phyloP scores from a whole-genome alignment of 2,113 vertebrate species.

The Notiomystis cincta region DNA sequence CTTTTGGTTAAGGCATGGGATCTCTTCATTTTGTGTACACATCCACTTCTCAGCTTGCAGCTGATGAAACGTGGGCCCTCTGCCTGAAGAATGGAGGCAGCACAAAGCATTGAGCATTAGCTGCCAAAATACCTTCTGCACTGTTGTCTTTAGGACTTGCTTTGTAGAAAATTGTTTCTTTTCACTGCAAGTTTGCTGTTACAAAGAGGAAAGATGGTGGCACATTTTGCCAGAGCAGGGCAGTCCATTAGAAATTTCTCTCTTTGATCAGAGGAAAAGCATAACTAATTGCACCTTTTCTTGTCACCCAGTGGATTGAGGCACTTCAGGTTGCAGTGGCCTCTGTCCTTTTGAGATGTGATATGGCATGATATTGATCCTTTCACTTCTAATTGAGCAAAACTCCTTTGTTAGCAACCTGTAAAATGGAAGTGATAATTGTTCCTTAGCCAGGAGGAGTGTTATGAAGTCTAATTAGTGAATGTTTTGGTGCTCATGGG shows the following conservation, averaged over 20 bases:
- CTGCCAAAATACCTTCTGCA: not conserved
- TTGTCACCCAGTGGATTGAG: not conserved
- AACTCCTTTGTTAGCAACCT: not conserved
- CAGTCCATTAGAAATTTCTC: not conserved
- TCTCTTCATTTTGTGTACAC: not conserved
- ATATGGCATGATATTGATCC: not conserved
- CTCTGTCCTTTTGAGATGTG: not conserved
- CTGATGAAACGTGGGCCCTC: not conserved
- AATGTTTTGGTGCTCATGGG: not conserved
- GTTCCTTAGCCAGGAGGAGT: not conserved
- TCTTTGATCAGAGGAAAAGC: slow-evolving; percentile 13
- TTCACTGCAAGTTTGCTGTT: not conserved
- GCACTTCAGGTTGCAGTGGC: not conserved
- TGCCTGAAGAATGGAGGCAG: not conserved
- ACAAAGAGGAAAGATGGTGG: not conserved
- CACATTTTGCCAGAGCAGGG: not conserved
- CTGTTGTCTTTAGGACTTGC: not conserved
- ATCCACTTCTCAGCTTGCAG: not conserved
- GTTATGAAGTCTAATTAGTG: not conserved
- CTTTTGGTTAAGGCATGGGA: not conserved
- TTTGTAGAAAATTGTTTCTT: slow-evolving; percentile 25
- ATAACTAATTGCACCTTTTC: not conserved
- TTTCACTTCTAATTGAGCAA: not conserved
- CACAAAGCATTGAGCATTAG: not conserved
- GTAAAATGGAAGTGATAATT: not conserved